Base-by-base conservation (phyloP, 2,888 invertebrate species). In the Lithophane semibrunnea region DNA sequence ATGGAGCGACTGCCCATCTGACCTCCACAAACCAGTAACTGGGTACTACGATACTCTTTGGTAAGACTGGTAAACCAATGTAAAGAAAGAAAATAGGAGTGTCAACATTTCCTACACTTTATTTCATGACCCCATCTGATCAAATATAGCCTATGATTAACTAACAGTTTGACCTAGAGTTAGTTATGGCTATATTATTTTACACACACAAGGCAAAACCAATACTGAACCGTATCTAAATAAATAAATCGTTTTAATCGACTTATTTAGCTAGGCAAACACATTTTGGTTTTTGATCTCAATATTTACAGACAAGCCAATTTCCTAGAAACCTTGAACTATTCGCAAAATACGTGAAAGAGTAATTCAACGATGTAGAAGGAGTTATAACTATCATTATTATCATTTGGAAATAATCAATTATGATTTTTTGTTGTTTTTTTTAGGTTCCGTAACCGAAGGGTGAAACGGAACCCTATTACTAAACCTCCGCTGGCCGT, bases 251-350 rank as follows among this genome's bases (percentile, higher is more conserved):
- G 24, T 58, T 79, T 54, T 52, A 29, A 79, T 79, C 47, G 12
- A 49, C 47, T 18, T 66, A 66, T 13, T 4, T 24, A 24, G 29
- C 2, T 77, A 16, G 29, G 10, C 44, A 44, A 77, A 75, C n/a
- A n/a, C 13, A 47, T 54, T 49, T 76, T 24, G 52, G 4, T 18
- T 73, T 73, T 74, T 37, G 29, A 47, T 65, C n/a, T 37, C 7
- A 52, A 47, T 54, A 47, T 77, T 75, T 77, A 75, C n/a, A 42
- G 16, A 61, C 47, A n/a, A 2, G 18, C 0, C 7, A 42, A 75
- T 54, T 75, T 64, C 64, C 52, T 44, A 21, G 18, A 47, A 24
- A 37, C 75, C 64, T 75, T 78, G 75, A 75, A 77, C 29, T 47
- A n/a, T 64, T 44, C 10, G 63, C 44, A 18, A 52, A 42, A 75